Conservation (phyloP, 2,797 vertebrate genomes). For the Anableps anableps region DNA sequence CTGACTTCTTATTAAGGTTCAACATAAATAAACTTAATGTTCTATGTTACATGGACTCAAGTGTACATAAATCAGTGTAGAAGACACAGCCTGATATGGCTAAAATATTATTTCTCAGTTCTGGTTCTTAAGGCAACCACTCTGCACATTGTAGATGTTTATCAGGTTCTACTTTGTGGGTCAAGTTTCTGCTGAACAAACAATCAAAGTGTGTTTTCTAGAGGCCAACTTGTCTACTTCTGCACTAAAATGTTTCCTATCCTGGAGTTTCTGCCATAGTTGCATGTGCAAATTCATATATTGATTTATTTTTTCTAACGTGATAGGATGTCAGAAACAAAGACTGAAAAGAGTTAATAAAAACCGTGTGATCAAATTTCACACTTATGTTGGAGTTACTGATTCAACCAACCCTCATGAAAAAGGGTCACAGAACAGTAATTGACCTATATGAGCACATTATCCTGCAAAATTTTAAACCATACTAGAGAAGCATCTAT, state of each 20-base stretch:
- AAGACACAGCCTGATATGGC: neutral
- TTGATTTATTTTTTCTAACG: neutral
- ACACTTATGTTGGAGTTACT: neutral
- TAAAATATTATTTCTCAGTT: neutral
- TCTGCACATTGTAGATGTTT: neutral
- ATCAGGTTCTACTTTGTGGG: neutral
- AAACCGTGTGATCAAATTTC: neutral
- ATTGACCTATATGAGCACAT: neutral
- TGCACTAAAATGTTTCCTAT: neutral
- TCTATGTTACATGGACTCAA: neutral
- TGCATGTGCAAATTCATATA: neutral
- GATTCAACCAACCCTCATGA: neutral
- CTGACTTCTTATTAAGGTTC: neutral
- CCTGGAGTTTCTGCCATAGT: neutral
- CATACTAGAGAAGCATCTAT: neutral
- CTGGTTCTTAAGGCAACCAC: neutral
- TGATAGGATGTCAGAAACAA: neutral
- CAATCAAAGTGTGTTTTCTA: neutral
- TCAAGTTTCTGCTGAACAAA: neutral
- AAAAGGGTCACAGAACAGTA: neutral
- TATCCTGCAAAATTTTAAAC: neutral
- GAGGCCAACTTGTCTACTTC: neutral
- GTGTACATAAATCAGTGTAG: neutral
- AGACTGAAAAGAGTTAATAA: neutral
- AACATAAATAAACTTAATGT: neutral